These are phyloP conservation scores for Eptatretus burgeri DNA, from an alignment of 2,113 vertebrate genomes.

Conservation along the genomic window DNA sequence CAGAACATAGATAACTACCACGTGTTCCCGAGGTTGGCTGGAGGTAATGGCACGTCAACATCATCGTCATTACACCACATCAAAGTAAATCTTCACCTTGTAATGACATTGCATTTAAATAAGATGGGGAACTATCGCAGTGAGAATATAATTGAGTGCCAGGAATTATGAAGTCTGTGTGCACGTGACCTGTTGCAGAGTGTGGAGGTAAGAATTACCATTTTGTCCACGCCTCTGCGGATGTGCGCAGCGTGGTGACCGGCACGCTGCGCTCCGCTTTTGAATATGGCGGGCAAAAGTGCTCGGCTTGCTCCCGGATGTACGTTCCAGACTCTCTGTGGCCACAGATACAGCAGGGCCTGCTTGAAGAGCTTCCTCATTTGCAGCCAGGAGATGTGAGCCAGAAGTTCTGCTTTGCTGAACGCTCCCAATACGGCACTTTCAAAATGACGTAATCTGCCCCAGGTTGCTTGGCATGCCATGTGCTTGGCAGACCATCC, in stretches of 20 bases:
- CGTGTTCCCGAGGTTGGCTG: conserved; percentile 51
- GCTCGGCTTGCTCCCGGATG: conserved; percentile 75
- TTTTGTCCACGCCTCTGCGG: conserved; percentile 49
- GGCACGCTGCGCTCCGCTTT: conserved; percentile 68
- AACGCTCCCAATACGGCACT: too few relatives aligned
- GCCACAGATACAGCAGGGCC: conserved; percentile 38
- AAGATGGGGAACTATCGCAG: too few relatives aligned
- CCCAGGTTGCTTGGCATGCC: too few relatives aligned
- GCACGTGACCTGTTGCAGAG: conserved; percentile 19
- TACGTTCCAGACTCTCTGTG: conserved; percentile 44
- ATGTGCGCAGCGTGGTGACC: conserved; percentile 37
- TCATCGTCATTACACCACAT: too few relatives aligned
- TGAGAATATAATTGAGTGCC: too few relatives aligned
- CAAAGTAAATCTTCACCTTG: too few relatives aligned
- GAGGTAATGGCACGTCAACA: conserved; percentile 25
- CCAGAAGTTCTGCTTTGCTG: too few relatives aligned
- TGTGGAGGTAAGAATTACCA: conserved; percentile 96
- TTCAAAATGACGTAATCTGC: too few relatives aligned
- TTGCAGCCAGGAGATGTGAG: conserved; percentile 49
- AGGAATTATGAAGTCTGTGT: not conserved
- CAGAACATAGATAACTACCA: conserved; percentile 53
- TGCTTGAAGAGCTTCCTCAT: conserved; percentile 23
- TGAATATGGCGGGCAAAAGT: conserved; percentile 74
- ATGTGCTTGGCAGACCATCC: too few relatives aligned
- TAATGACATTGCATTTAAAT: too few relatives aligned